phyloP scores from a whole-genome alignment of 2,113 vertebrate genomes.

The Pantherophis guttatus region DNA sequence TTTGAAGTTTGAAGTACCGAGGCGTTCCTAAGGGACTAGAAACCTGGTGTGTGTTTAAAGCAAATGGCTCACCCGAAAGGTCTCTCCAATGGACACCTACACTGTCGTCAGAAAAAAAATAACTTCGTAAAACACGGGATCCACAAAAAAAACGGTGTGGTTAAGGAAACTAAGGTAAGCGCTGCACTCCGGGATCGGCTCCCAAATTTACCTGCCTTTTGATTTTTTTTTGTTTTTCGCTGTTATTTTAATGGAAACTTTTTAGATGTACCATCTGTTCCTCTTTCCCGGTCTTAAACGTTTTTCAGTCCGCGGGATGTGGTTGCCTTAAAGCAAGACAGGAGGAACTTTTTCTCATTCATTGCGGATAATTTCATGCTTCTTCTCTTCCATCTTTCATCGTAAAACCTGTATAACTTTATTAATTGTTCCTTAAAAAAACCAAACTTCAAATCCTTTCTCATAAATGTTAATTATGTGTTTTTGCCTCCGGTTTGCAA shows the following conservation, averaged over 20 bases:
- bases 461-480: neutral
- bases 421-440: neutral
- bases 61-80: neutral
- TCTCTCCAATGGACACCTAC: slow-evolving; percentile 5
- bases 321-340: neutral
- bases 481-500: neutral
- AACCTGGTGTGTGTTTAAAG: neutral
- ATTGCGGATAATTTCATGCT: neutral
- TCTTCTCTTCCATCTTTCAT: neutral
- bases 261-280: neutral
- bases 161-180: slow-evolving; percentile 4
- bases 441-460: neutral
- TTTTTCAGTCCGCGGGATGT: neutral
- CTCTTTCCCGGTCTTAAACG: neutral
- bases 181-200: neutral
- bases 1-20: neutral
- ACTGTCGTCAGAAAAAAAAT: neutral
- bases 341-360: neutral
- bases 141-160: slow-evolving; percentile 1
- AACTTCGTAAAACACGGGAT: neutral
- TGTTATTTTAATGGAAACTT: neutral
- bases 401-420: neutral
- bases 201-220: neutral
- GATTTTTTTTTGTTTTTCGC: neutral
- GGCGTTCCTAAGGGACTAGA: neutral